Base-by-base conservation (phyloP, 30 jellyfish, hydroid and myxozoan species). In the Rhopilema esculentum region DNA sequence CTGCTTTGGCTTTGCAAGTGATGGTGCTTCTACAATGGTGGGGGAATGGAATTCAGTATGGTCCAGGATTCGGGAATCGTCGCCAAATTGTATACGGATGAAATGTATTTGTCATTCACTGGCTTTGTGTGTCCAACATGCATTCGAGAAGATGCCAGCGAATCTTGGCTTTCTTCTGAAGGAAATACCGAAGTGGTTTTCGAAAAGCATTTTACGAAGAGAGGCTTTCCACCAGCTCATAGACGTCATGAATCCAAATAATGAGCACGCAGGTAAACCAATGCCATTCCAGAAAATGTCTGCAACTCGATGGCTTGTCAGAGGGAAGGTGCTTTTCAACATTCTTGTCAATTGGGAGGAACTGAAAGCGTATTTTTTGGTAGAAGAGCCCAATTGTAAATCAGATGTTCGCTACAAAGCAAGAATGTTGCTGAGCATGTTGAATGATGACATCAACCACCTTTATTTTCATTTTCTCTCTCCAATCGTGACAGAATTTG, bases 401-500 rank as follows among this genome's bases (percentile, higher is more conserved):
- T 29, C 64, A 29, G 88, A 53, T 27, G 80, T 24, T 50, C 69
- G 91, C 72, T 89, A 50, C 85, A 89, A 81, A 24, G 93, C 93
- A 65, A 27, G 90, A 15, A 21, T 30, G 29, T 27, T 89, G 18
- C 49, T 21, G 21, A 93, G 48, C 17, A 89, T 89, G 94, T 40
- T 89, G 89, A 49, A 50, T 29, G 95, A 80, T 49, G 76, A 28
- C 15, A 50, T 72, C 28, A 68, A 79, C 25, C 65, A 15, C 52
- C 83, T 82, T 28, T 89, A 79, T 50, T 80, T 89, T 82, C 90
- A 89, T 73, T 89, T 89, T 65, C 82, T 72, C 24, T 65, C 94
- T 19, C 97, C 90, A 27, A 24, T 80, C 23, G 95, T 89, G 19
- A 27, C 69, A 32, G 97, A 89, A 65, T 89, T 89, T 70, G 97